phyloP scores from a whole-genome alignment of 2,797 vertebrate genomes.

The Ctenopoma multispine region DNA sequence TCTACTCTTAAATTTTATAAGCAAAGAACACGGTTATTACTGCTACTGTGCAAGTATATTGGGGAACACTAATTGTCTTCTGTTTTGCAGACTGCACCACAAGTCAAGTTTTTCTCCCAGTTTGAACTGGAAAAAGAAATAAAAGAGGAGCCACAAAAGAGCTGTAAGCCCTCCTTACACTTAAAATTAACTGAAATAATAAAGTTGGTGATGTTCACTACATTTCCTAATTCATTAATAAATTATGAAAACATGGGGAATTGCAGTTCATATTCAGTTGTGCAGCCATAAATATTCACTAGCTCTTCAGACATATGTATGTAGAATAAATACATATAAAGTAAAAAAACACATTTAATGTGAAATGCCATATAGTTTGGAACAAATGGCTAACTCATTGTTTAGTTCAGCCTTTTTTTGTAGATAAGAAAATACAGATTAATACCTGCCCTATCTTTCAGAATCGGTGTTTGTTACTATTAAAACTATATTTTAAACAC shows the following conservation, averaged over 20 bases:
- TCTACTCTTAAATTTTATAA: no score
- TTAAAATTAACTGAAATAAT: not conserved
- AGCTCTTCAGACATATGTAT: no score
- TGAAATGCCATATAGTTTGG: no score
- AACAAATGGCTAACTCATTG: not conserved
- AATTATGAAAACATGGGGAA: no score
- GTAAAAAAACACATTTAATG: no score
- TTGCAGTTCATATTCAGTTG: no score
- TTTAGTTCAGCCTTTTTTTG: not conserved
- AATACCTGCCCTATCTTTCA: not conserved
- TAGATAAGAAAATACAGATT: not conserved
- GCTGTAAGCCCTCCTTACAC: conserved; percentile 81
- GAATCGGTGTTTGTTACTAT: no score
- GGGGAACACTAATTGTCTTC: not conserved
- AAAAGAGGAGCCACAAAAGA: conserved; percentile 81
- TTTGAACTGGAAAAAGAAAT: conserved; percentile 85
- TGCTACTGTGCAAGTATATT: not conserved
- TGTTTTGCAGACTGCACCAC: conserved; percentile 89
- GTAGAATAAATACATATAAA: no score
- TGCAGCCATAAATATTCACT: no score
- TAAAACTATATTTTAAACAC: not conserved
- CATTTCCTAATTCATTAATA: no score
- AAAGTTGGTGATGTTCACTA: not conserved
- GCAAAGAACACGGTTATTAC: rapidly evolving
- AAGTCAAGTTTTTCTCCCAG: conserved; percentile 89